These are phyloP conservation scores for Seira musarum DNA, from an alignment of 2,888 invertebrate species.

Conservation along the genomic window DNA sequence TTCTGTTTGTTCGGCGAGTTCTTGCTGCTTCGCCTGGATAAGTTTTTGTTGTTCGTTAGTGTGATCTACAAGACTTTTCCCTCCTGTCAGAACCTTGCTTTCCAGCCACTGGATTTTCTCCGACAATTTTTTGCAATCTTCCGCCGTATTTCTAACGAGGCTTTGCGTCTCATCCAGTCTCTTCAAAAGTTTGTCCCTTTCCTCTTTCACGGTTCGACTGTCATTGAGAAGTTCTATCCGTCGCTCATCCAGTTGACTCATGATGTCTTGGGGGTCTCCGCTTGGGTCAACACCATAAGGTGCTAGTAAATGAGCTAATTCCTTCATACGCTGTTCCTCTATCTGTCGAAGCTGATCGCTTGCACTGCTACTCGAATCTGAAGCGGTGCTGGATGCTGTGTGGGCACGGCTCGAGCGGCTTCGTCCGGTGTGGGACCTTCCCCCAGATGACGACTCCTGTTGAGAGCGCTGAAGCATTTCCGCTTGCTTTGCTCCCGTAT, in stretches of 20 bases:
- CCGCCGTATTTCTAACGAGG: constrained; percentile 72
- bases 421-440: constrained; percentile 37
- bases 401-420: constrained; percentile 43
- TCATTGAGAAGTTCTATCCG: constrained; percentile 70
- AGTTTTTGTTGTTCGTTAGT: constrained; percentile 95
- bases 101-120: constrained; percentile 88
- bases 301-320: constrained; percentile 63
- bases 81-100: constrained; percentile 94
- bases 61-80: constrained; percentile 94
- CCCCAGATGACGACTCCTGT: constrained; percentile 38
- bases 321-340: constrained; percentile 65
- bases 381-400: constrained; percentile 50
- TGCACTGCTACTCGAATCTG: constrained; percentile 54
- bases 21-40: constrained; percentile 86
- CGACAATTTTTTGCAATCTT: constrained; percentile 77
- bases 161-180: constrained; percentile 81
- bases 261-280: constrained; percentile 67
- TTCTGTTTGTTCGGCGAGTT: constrained; percentile 91
- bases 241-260: constrained; percentile 66
- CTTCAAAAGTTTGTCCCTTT: constrained; percentile 75
- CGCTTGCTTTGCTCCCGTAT: constrained; percentile 47
- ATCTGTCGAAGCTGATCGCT: constrained; percentile 58
- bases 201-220: constrained; percentile 74
- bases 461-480: constrained; percentile 54
- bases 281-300: constrained; percentile 67